phyloP scores from a whole-genome alignment of 1,140 invertebrate species.

The Tetranychus urticae region DNA sequence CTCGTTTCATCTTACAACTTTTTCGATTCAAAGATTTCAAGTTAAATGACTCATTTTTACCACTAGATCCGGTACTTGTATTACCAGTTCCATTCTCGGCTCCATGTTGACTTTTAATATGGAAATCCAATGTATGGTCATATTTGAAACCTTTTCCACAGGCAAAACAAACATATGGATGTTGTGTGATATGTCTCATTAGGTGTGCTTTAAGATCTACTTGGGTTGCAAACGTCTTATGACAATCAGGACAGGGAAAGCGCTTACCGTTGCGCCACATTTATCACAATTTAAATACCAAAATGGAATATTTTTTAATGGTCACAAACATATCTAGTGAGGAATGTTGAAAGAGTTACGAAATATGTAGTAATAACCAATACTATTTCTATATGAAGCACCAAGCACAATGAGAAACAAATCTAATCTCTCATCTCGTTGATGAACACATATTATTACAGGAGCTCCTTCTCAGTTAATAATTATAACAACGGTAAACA shows the following conservation, averaged over 20 bases:
- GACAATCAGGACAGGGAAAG: constrained; percentile 7
- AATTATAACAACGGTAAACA: too few species aligned
- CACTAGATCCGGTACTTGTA: background rate
- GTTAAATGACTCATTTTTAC: background rate
- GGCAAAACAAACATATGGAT: constrained; percentile 8
- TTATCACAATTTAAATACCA: too few species aligned
- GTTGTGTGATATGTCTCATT: constrained; percentile 7
- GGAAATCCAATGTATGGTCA: constrained; percentile 9
- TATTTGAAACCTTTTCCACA: constrained; percentile 12
- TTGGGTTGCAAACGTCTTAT: constrained; percentile 9
- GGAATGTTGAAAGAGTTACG: too few species aligned
- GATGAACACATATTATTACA: too few species aligned
- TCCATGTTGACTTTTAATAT: constrained; percentile 10
- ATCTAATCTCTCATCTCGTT: too few species aligned
- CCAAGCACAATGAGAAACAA: too few species aligned
- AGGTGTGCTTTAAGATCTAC: constrained; percentile 9
- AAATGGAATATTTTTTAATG: too few species aligned
- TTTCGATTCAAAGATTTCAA: background rate
- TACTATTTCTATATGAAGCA: too few species aligned
- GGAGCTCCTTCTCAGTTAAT: too few species aligned
- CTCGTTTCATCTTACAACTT: background rate
- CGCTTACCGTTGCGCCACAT: background rate
- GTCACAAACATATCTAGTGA: too few species aligned
- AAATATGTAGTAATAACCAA: too few species aligned
- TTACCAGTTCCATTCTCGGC: background rate